Base-by-base conservation (phyloP, 1,140 invertebrate genomes). In the Planococcus citri region DNA sequence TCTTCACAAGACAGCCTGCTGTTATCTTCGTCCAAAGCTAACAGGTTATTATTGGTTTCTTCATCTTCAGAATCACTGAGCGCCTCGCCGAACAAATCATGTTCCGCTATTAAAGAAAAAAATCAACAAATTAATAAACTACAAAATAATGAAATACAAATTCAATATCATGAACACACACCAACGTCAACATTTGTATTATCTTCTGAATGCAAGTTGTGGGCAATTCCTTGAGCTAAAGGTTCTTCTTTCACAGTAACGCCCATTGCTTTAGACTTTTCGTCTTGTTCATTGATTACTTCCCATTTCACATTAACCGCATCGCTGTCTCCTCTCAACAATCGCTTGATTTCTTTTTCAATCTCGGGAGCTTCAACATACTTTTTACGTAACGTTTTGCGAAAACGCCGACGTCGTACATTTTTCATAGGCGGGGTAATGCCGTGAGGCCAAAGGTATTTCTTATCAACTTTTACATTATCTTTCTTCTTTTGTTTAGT, bases 281-380 rank as follows among this genome's bases (percentile, higher is more conserved):
- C 60, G 20, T 92, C 89, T 76, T 96, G 92, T 77, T 96, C 93
- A 73, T 88, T 91, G 33, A 97, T 88, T 0, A 97, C 87, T 78
- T 98, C 94, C 87, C 90, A 97, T 70, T 89, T 89, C 0, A 97
- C 90, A 75, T 82, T 82, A 2, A 84, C 82, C 67, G 86, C 86
- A 75, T 87, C 85, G 72, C 83, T 83, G 75, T 76, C 75, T 10
- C 74, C 87, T 74, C 93, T 83, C 14, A 98, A 82, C 21, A 98
- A 79, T 70, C 94, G 81, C 78, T 97, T 96, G 17, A 64, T 88
- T 83, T 98, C 95, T 78, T 97, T 98, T 77, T 98, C 96, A 74
- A 98, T 95, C 81, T 98, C 95, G 0, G 94, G 94, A 61, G 94
- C 92, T 80, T 98, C 96, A 0, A 95, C 89, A 80, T 93, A 95